Conservation (phyloP, 2,888 invertebrate species). For the Heteromurus nitidus region DNA sequence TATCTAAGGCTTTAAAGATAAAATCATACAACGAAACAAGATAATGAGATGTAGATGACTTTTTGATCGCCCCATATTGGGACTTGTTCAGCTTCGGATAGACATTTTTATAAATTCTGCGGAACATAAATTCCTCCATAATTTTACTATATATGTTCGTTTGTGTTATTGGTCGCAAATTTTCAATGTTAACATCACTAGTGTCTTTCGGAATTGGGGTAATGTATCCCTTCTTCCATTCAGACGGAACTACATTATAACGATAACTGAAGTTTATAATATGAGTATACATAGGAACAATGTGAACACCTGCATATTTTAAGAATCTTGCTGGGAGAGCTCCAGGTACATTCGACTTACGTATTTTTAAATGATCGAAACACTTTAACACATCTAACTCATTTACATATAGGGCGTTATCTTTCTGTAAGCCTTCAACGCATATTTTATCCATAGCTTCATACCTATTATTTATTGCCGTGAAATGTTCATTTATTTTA, state of each 20-base stretch:
- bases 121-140: slow-evolving; percentile 22
- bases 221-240: slow-evolving; percentile 37
- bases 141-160: slow-evolving; percentile 25
- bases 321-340: slow-evolving; percentile 8
- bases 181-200: slow-evolving; percentile 2
- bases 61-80: slow-evolving; percentile 28
- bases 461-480: slow-evolving; percentile 36
- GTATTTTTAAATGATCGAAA: slow-evolving; percentile 5
- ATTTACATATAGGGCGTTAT: slow-evolving; percentile 19
- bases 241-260: not conserved
- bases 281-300: slow-evolving; percentile 26
- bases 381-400: slow-evolving; percentile 12
- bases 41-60: slow-evolving; percentile 23
- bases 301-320: slow-evolving; percentile 33
- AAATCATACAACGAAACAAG: slow-evolving; percentile 23
- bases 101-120: slow-evolving; percentile 12
- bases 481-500: slow-evolving; percentile 28
- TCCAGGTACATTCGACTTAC: slow-evolving; percentile 36
- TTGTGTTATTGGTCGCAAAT: slow-evolving; percentile 24
- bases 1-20: slow-evolving; percentile 15
- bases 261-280: slow-evolving; percentile 15
- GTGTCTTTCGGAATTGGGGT: slow-evolving; percentile 22
- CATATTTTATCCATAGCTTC: not conserved
- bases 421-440: not conserved
- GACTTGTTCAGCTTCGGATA: not conserved